These are phyloP conservation scores for Heliconius charithonia DNA, from an alignment of 2,888 invertebrate genomes.

Conservation along the genomic window DNA sequence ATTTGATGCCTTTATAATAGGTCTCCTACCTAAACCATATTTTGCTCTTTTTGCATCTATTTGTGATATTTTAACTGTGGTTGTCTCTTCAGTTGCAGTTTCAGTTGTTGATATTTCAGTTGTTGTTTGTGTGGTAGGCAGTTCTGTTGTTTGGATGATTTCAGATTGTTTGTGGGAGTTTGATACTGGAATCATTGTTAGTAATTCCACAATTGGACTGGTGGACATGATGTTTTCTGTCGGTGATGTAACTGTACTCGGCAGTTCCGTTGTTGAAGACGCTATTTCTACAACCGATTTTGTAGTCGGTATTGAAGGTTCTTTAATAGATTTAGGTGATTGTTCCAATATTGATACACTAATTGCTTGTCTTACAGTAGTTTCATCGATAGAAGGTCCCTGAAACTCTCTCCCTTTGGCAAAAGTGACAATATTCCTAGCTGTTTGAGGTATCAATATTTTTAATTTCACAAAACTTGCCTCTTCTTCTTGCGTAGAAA, in stretches of 20 bases:
- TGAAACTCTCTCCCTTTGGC: conserved; percentile 74
- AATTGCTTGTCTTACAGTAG: conserved; percentile 61
- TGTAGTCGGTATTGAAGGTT: conserved; percentile 49
- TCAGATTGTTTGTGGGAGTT: conserved; percentile 22
- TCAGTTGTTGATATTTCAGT: conserved; percentile 36
- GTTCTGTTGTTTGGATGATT: conserved; percentile 42
- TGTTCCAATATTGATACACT: conserved; percentile 57
- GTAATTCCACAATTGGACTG: conserved; percentile 48
- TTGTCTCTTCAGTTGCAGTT: conserved; percentile 62
- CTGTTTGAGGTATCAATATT: conserved; percentile 65
- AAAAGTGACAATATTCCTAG: conserved; percentile 68
- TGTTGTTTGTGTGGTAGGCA: conserved; percentile 49
- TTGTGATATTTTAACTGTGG: conserved; percentile 64
- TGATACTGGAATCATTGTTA: conserved; percentile 45
- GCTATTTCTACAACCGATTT: conserved; percentile 56
- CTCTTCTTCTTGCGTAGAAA: conserved; percentile 64
- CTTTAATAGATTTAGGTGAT: conserved; percentile 50
- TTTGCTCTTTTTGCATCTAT: conserved; percentile 70
- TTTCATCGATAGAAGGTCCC: conserved; percentile 62
- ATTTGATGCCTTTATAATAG: conserved; percentile 63
- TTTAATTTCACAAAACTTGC: conserved; percentile 67
- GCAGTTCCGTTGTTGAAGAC: conserved; percentile 45
- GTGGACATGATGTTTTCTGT: conserved; percentile 40
- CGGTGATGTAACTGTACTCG: conserved; percentile 49
- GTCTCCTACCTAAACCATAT: conserved; percentile 73